Conservation (phyloP, 2,797 vertebrate genomes). For the Alca torda region DNA sequence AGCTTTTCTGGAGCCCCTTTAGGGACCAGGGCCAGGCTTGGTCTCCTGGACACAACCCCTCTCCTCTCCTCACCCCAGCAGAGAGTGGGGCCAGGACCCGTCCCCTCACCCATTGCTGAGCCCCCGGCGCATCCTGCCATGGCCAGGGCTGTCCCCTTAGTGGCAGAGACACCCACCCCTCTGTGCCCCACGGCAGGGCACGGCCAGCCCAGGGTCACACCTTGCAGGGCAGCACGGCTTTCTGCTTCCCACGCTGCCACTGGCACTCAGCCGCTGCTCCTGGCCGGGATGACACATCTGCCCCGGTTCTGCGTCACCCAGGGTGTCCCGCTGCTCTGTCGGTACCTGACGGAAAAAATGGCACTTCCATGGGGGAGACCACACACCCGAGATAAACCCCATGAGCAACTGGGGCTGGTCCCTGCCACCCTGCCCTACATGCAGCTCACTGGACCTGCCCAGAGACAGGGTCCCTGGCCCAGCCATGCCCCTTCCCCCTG, state of each 20-base stretch:
- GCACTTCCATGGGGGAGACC: background rate
- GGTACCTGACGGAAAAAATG: fast-evolving
- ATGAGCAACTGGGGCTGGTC: background rate
- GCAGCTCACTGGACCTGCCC: background rate
- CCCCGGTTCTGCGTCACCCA: fast-evolving
- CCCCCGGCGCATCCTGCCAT: fast-evolving
- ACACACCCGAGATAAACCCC: background rate
- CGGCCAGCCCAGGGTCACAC: background rate
- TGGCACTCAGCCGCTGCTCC: background rate
- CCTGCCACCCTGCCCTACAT: fast-evolving
- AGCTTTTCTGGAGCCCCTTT: no score
- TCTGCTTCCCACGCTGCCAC: background rate
- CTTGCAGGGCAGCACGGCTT: background rate
- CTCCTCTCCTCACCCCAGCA: no score
- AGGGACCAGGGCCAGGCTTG: background rate
- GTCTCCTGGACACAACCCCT: background rate
- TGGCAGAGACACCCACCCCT: background rate
- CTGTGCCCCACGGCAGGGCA: background rate
- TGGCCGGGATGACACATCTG: background rate
- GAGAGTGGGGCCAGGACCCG: background rate
- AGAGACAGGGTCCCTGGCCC: background rate
- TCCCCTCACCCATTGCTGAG: background rate
- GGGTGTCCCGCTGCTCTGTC: fast-evolving
- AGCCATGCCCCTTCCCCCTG: fast-evolving
- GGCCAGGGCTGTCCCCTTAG: fast-evolving